A percentile compares a stretch with the other conserved stretches of the same genome.
phyloP scores from a whole-genome alignment of 1,140 invertebrate genomes.

The Drosophila hydei region DNA sequence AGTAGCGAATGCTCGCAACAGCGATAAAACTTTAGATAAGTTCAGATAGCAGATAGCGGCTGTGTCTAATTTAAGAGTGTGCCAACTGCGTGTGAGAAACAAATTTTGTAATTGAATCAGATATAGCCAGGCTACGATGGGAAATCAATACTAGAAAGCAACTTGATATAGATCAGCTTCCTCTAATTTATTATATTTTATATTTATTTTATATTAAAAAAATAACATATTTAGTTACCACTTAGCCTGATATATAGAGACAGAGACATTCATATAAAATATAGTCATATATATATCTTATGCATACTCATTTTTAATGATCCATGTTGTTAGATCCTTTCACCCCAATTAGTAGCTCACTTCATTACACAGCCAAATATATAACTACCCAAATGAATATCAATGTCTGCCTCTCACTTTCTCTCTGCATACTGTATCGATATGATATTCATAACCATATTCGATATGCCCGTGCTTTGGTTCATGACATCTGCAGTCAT shows the following conservation, averaged over 20 bases:
- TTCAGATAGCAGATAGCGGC: background rate
- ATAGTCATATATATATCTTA: no score
- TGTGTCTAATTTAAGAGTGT: constrained; percentile 1
- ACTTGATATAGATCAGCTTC: no score
- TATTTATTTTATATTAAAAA: no score
- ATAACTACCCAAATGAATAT: no score
- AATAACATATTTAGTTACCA: no score
- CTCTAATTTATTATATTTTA: no score
- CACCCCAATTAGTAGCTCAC: background rate
- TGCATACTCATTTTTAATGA: no score
- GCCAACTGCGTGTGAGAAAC: constrained; percentile 4
- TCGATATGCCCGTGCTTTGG: background rate
- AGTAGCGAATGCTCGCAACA: background rate
- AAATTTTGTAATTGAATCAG: background rate
- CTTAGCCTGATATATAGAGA: no score
- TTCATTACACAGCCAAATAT: background rate
- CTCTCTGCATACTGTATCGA: constrained; percentile 2
- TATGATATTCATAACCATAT: constrained; percentile 51
- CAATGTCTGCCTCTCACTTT: no score
- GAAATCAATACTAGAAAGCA: no score
- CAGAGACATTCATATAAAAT: no score
- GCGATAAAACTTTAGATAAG: background rate
- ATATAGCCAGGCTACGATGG: background rate
- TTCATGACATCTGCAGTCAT: constrained; percentile 20
- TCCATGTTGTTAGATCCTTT: no score